These are phyloP conservation scores for Falco biarmicus DNA, from an alignment of 2,797 vertebrate genomes.

Conservation along the genomic window DNA sequence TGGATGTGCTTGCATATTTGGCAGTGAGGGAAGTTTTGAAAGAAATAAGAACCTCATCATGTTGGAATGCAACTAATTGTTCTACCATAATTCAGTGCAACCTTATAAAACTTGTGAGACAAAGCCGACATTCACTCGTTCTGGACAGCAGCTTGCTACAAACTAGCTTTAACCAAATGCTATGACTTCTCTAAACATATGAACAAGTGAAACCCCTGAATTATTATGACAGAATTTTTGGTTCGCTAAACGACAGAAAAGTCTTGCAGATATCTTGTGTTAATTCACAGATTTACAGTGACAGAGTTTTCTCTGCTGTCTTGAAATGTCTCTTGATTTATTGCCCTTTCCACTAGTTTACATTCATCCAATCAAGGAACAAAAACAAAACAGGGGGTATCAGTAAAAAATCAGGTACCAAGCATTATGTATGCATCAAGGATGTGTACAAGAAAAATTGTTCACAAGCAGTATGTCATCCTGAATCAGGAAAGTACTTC, in stretches of 20 bases:
- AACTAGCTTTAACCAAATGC: slow-evolving; percentile 1
- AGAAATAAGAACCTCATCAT: neutral
- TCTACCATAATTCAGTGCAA: slow-evolving; percentile 26
- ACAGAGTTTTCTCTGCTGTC: slow-evolving; percentile 26
- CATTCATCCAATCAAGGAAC: slow-evolving; percentile 61
- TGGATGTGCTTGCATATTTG: neutral
- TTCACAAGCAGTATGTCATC: slow-evolving; percentile 58
- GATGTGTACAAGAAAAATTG: slow-evolving; percentile 61
- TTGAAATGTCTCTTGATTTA: slow-evolving; percentile 62
- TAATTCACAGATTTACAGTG: neutral
- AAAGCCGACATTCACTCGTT: slow-evolving; percentile 20
- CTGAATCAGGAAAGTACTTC: slow-evolving; percentile 61
- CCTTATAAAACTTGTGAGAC: slow-evolving; percentile 41
- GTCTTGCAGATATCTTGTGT: neutral
- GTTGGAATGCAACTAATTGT: slow-evolving; percentile 61
- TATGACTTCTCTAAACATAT: neutral
- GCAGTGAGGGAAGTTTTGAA: slow-evolving; percentile 8
- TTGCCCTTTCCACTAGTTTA: slow-evolving; percentile 64
- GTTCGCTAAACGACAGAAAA: slow-evolving; percentile 2
- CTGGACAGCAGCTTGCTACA: neutral
- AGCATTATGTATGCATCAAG: slow-evolving; percentile 54
- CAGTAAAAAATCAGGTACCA: slow-evolving; percentile 44
- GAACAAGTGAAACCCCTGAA: neutral
- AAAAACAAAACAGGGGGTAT: slow-evolving; percentile 38
- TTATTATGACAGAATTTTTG: neutral